Evolutionary conservation across 2,888 invertebrate genomes (phyloP).

Genomic region (Isoperla grammatica): DNA sequence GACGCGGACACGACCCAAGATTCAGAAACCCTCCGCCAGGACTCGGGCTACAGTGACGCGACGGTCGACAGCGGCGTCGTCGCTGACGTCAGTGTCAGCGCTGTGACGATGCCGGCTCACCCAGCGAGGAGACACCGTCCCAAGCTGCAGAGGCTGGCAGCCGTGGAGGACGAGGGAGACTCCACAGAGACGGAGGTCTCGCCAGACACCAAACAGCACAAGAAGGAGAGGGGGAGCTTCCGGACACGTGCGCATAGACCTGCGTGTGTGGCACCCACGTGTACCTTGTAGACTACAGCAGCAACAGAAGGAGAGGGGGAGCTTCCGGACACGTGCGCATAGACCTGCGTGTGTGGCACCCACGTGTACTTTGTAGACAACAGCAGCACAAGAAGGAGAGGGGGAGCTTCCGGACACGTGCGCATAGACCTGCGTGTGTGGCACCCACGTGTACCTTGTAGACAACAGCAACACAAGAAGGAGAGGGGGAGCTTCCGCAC

Average conservation of each 20-base stretch:
- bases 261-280: conserved; percentile 11
- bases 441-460: too few species aligned
- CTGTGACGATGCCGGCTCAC: conserved; percentile 1
- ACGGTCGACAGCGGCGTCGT: conserved; percentile 37
- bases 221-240: conserved; percentile 19
- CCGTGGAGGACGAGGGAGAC: conserved; percentile 35
- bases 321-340: conserved; percentile 24
- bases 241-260: conserved; percentile 26
- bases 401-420: conserved; percentile 22
- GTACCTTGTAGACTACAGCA: not conserved
- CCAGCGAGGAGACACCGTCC: conserved; percentile 29
- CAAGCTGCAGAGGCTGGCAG: conserved; percentile 35
- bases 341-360: conserved; percentile 23
- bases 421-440: conserved; percentile 29
- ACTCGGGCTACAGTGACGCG: conserved; percentile 36
- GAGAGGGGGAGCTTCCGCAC: too few species aligned
- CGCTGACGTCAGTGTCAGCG: conserved; percentile 29
- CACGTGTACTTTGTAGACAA: too few species aligned
- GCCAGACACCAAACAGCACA: conserved; percentile 11
- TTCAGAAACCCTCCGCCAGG: conserved; percentile 32
- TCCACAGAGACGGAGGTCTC: conserved; percentile 1
- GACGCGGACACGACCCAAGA: conserved; percentile 17
- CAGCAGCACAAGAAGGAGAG: conserved; percentile 18
- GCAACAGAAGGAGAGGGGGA: conserved; percentile 18
- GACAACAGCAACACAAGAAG: too few species aligned